Conservation (phyloP, 2,888 invertebrate genomes). For the Oscheius sp. region DNA sequence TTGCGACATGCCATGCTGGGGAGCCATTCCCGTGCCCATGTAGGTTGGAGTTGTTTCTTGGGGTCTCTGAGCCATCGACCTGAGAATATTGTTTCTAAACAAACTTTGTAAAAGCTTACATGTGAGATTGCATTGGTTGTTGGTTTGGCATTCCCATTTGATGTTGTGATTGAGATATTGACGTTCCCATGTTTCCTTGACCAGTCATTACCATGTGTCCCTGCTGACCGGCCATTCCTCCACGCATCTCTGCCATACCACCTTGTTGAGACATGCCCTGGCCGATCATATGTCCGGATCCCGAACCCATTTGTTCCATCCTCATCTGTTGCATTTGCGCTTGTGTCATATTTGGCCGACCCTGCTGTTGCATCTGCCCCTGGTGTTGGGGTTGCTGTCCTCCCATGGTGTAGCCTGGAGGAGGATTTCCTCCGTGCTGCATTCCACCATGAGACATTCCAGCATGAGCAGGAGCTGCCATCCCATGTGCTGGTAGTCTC, state of each 20-base stretch:
- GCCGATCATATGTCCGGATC: not conserved
- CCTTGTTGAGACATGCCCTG: not conserved
- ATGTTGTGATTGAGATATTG: not conserved
- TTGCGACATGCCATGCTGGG: not conserved
- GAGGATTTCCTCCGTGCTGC: too few relatives aligned
- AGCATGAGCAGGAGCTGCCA: too few relatives aligned
- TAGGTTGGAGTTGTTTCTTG: conserved; percentile 18
- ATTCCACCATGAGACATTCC: too few relatives aligned
- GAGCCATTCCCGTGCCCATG: not conserved
- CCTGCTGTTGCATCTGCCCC: too few relatives aligned
- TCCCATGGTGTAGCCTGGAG: too few relatives aligned
- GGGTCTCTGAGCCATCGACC: not conserved
- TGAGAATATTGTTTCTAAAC: not conserved
- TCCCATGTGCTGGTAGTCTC: too few relatives aligned
- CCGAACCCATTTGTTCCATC: conserved; percentile 6
- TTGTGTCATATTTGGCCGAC: too few relatives aligned
- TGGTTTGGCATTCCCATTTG: not conserved
- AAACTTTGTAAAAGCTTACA: not conserved
- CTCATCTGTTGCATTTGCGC: not conserved
- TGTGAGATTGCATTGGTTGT: conserved; percentile 6
- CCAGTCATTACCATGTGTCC: too few relatives aligned
- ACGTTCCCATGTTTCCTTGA: not conserved
- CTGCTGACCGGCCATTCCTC: too few relatives aligned
- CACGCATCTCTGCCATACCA: too few relatives aligned
- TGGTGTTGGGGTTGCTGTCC: too few relatives aligned